Conservation (phyloP, 2,888 invertebrate species). For the Rotaria socialis region DNA sequence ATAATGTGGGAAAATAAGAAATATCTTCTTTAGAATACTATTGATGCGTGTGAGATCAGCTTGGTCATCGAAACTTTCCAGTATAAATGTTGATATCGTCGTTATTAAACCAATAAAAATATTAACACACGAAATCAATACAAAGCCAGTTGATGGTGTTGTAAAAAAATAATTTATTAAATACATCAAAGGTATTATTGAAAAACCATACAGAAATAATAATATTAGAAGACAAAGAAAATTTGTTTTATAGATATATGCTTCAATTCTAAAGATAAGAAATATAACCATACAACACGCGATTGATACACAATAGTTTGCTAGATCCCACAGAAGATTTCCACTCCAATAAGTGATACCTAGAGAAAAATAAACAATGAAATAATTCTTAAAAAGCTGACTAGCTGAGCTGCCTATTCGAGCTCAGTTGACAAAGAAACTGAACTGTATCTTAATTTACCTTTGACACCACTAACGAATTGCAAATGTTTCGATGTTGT, state of each 20-base stretch:
- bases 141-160: conserved; percentile 73
- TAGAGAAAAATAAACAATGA: background rate
- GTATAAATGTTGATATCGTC: conserved; percentile 63
- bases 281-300: conserved; percentile 66
- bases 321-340: conserved; percentile 71
- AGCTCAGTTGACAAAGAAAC: too few species aligned
- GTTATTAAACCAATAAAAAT: conserved; percentile 70
- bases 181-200: conserved; percentile 72
- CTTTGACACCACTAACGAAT: conserved; percentile 68
- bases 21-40: conserved; percentile 37
- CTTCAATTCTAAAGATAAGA: conserved; percentile 68
- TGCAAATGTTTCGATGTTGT: conserved; percentile 76
- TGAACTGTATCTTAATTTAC: background rate
- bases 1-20: conserved; percentile 45
- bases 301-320: conserved; percentile 66
- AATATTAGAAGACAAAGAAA: conserved; percentile 63
- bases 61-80: conserved; percentile 36
- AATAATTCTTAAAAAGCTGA: too few species aligned
- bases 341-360: conserved; percentile 71
- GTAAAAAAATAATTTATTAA: conserved; percentile 56
- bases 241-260: conserved; percentile 63
- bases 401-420: too few species aligned
- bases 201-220: conserved; percentile 69
- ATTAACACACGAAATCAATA: conserved; percentile 74
- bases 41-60: conserved; percentile 23